These are phyloP conservation scores for Drosophila lini DNA, from an alignment of 1,140 invertebrate species.

Conservation along the genomic window DNA sequence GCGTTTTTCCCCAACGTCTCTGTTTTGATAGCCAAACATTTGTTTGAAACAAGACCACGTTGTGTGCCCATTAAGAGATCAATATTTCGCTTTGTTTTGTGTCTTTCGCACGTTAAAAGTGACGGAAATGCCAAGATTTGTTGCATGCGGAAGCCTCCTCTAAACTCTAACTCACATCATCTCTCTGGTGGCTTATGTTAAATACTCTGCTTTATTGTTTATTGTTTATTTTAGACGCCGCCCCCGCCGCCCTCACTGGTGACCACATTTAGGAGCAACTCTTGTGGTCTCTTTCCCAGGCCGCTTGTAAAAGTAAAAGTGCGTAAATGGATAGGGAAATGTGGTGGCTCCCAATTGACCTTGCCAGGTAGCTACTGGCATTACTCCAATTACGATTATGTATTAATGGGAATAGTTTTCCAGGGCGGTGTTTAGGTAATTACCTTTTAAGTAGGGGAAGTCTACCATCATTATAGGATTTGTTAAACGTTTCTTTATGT, in stretches of 20 bases:
- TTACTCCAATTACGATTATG: neutral
- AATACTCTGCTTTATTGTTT: slow-evolving; percentile 59
- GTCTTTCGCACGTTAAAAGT: slow-evolving; percentile 73
- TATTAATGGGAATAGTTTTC: neutral
- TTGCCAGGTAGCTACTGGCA: neutral
- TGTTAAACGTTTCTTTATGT: neutral
- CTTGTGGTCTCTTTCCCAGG: slow-evolving; percentile 1
- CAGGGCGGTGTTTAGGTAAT: neutral
- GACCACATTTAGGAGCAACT: slow-evolving; percentile 18
- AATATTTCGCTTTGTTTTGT: slow-evolving; percentile 67
- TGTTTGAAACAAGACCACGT: slow-evolving; percentile 54
- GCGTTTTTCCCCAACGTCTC: slow-evolving; percentile 48
- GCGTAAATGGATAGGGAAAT: slow-evolving; percentile 22
- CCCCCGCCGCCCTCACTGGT: slow-evolving; percentile 2
- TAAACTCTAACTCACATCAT: slow-evolving; percentile 13
- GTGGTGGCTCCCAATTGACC: slow-evolving; percentile 13
- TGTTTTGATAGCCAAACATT: slow-evolving; percentile 39
- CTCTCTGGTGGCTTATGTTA: slow-evolving; percentile 46
- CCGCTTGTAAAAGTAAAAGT: slow-evolving; percentile 13
- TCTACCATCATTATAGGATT: neutral
- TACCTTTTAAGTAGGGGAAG: neutral
- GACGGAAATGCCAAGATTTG: slow-evolving; percentile 77
- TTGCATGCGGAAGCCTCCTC: slow-evolving; percentile 72
- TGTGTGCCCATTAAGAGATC: slow-evolving; percentile 73
- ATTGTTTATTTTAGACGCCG: slow-evolving; percentile 31